phyloP scores from a whole-genome alignment of 1,140 invertebrate genomes.

The Tetramorium alpestre region DNA sequence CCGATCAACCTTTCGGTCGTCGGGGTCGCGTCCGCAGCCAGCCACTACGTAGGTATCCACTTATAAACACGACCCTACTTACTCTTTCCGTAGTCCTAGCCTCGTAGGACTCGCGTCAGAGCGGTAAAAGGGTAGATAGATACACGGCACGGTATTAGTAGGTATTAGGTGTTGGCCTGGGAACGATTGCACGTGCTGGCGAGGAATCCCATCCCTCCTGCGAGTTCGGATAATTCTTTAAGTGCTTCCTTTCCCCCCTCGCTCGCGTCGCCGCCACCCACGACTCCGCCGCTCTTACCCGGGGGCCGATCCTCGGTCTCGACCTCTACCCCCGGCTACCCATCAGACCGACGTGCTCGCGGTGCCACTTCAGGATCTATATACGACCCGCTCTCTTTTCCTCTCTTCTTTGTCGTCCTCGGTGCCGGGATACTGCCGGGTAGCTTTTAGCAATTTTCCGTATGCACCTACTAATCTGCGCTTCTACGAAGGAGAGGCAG shows the following conservation, averaged over 20 bases:
- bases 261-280: slow-evolving; percentile 1
- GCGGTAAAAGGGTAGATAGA: slow-evolving; percentile 86
- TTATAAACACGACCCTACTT: slow-evolving; percentile 82
- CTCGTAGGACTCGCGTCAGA: slow-evolving; percentile 82
- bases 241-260: slow-evolving; percentile 82
- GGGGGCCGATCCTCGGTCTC: slow-evolving; percentile 77
- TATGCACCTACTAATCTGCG: slow-evolving; percentile 61
- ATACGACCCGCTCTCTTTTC: slow-evolving; percentile 37
- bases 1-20: slow-evolving; percentile 64
- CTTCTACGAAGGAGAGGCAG: not conserved
- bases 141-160: slow-evolving; percentile 86
- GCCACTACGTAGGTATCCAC: slow-evolving; percentile 76
- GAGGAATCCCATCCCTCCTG: slow-evolving; percentile 81
- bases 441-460: slow-evolving; percentile 72
- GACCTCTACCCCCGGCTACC: slow-evolving; percentile 58
- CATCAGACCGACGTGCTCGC: slow-evolving; percentile 76
- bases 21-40: slow-evolving; percentile 68
- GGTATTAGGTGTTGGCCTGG: slow-evolving; percentile 86
- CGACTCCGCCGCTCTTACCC: slow-evolving; percentile 74
- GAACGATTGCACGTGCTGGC: slow-evolving; percentile 84
- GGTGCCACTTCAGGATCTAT: slow-evolving; percentile 75
- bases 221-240: slow-evolving; percentile 86
- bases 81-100: slow-evolving; percentile 83
- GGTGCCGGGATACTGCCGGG: slow-evolving; percentile 44
- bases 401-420: slow-evolving; percentile 61